Evolutionary conservation across 2,888 invertebrate species (phyloP).

Genomic region (Parnassius mnemosyne): DNA sequence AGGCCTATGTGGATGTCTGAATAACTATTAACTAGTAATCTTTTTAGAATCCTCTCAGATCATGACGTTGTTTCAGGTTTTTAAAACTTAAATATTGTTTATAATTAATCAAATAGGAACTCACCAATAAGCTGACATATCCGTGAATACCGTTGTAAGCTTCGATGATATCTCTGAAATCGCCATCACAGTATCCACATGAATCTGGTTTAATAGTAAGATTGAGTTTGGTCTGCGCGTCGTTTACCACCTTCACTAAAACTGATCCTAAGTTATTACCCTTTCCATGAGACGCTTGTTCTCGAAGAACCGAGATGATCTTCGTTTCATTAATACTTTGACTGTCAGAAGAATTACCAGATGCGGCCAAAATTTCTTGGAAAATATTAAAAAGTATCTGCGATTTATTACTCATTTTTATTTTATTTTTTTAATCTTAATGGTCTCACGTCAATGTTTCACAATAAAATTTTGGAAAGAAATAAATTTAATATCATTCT

Average conservation of each 20-base stretch:
- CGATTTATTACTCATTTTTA: constrained; percentile 66
- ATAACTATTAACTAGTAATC: too few species aligned
- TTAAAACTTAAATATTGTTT: too few species aligned
- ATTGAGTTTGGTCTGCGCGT: constrained; percentile 58
- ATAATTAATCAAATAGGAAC: constrained; percentile 39
- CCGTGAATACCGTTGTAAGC: constrained; percentile 88
- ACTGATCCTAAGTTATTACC: constrained; percentile 56
- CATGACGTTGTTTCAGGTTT: too few species aligned
- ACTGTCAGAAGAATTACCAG: constrained; percentile 61
- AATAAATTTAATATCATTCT: neutral
- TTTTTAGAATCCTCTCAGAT: too few species aligned
- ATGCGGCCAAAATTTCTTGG: constrained; percentile 69
- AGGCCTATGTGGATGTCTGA: too few species aligned
- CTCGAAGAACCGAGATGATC: constrained; percentile 59
- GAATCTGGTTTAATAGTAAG: constrained; percentile 52
- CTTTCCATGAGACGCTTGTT: constrained; percentile 51
- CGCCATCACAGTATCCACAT: constrained; percentile 81
- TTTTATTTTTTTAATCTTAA: neutral
- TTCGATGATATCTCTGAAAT: constrained; percentile 79
- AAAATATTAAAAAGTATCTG: constrained; percentile 67
- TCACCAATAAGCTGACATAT: constrained; percentile 89
- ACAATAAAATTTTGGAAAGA: neutral
- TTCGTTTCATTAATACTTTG: constrained; percentile 60
- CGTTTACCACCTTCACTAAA: constrained; percentile 61
- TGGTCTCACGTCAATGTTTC: neutral